Percentiles rank a stretch among this genome's conserved stretches.
Conservation (phyloP, 2,888 invertebrate genomes). For the Phlogophora meticulosa region DNA sequence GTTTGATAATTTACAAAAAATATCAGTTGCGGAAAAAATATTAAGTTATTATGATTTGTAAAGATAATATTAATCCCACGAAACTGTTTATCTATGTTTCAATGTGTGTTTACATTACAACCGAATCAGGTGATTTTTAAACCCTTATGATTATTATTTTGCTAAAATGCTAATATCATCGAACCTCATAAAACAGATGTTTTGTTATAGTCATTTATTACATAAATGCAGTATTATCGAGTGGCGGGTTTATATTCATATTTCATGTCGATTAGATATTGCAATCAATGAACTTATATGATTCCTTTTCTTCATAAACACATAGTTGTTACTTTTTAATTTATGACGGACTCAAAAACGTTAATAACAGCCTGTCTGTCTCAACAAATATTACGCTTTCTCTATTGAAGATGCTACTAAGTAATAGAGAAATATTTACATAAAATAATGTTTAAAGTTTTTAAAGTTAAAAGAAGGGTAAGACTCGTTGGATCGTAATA, state of each 20-base stretch:
- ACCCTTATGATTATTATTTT: not conserved
- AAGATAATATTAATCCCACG: not conserved
- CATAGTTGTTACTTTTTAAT: not conserved
- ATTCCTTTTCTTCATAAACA: not conserved
- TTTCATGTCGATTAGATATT: constrained; percentile 13
- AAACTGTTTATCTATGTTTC: not conserved
- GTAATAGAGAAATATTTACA: too few relatives aligned
- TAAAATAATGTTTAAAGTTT: too few relatives aligned
- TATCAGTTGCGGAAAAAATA: not conserved
- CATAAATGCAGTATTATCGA: not conserved
- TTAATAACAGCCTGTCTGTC: not conserved
- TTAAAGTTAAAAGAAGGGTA: too few relatives aligned
- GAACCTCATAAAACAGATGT: constrained; percentile 1
- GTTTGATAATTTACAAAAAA: too few relatives aligned
- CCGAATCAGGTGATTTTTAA: not conserved
- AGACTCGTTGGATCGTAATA: too few relatives aligned
- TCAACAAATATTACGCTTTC: too few relatives aligned
- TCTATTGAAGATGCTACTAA: not conserved
- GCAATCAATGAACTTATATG: not conserved
- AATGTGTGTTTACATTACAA: not conserved
- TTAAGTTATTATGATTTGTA: not conserved
- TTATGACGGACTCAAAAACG: not conserved
- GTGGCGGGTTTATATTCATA: not conserved
- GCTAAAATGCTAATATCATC: not conserved
- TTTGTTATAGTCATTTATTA: not conserved